Evolutionary conservation across 2,113 vertebrate genomes (phyloP).

Genomic region (Erpornis zantholeuca): DNA sequence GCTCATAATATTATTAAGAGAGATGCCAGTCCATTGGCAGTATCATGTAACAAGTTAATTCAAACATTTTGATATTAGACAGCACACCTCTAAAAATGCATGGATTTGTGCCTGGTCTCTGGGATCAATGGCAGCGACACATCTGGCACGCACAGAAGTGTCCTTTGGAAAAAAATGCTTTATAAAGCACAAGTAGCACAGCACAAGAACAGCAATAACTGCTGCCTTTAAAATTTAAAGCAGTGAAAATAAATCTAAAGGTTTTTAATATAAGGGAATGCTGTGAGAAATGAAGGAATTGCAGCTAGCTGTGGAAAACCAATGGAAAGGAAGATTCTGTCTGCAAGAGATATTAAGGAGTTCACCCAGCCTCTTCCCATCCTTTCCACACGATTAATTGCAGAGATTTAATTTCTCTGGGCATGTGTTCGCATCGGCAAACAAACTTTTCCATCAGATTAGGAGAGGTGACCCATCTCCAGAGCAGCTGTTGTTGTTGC

Average conservation of each 20-base stretch:
- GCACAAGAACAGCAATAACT: neutral
- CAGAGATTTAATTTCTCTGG: neutral
- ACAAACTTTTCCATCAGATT: neutral
- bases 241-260: neutral
- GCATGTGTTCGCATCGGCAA: neutral
- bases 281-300: neutral
- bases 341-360: neutral
- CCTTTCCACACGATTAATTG: neutral
- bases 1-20: slow-evolving; percentile 66
- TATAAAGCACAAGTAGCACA: neutral
- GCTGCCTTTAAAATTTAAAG: neutral
- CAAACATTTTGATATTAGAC: neutral
- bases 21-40: slow-evolving; percentile 34
- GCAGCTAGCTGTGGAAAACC: neutral
- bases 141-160: accelerated
- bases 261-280: neutral
- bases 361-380: neutral
- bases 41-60: slow-evolving; percentile 45
- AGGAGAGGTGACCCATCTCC: neutral
- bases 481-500: neutral
- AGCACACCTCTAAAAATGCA: neutral
- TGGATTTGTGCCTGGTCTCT: neutral
- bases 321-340: neutral
- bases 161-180: neutral
- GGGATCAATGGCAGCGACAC: neutral